Base-by-base conservation (phyloP, 2,113 vertebrate species). In the Oreochromis niloticus region DNA sequence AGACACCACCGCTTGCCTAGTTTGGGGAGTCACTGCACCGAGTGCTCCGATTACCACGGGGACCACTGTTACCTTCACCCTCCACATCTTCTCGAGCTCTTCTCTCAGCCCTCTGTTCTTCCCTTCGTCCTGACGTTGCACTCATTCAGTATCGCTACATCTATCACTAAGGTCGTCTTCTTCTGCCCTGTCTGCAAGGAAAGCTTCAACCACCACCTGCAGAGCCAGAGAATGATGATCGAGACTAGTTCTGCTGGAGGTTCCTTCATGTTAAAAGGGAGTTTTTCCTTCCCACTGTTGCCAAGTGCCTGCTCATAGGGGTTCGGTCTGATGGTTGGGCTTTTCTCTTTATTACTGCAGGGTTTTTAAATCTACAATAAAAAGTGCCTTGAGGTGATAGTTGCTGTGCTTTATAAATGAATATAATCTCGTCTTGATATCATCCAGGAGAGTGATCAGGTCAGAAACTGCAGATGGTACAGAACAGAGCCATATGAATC, bases 221-320 rank as follows among this genome's bases (percentile, higher is more conserved):
- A 30, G 56, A 59, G 56, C 0, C 1, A 24, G 56, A 30, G 13
- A 30, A 30, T 0, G 1, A 30, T 14, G 55, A 1, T 12, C 0
- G 24, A 27, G 24, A 27, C 24, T 57, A 0, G 24, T 57, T 57
- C 55, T 57, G 24, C 55, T 57, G 55, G 55, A 57, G 24, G 0
- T 27, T 57, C 7, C 55, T 30, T 57, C 24, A 24, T 57, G 55
- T 27, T 57, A 57, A 30, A 57, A 57, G 24, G 24, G 12, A 27
- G 55, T 57, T 57, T 57, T 57, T 27, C 1, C 55, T 57, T 57
- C 2, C 55, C 24, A 57, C 55, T 57, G 12, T 57, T 57, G 55
- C 12, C 24, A 57, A 57, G 55, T 57, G 55, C 54, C n/a, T 56
- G 55, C 22, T 56, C 22, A 56, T 11, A 56, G 22, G 55, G 24